phyloP scores from a whole-genome alignment of 2,113 vertebrate genomes.

The Ifrita kowaldi region DNA sequence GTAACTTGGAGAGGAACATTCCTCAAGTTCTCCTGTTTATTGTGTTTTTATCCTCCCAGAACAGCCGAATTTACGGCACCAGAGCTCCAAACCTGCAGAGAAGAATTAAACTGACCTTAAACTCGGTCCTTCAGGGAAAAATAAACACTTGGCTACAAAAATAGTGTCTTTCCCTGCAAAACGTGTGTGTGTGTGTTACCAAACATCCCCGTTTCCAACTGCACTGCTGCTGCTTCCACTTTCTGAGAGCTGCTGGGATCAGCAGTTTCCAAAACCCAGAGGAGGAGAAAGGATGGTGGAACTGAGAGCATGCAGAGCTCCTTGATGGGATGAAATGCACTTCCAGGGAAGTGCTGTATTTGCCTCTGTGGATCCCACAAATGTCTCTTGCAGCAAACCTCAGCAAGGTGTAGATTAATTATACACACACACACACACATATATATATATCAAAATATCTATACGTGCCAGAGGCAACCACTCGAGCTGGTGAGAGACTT shows the following conservation, averaged over 20 bases:
- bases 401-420: background rate
- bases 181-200: rapidly evolving
- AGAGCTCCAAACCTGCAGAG: background rate
- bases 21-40: background rate
- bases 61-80: background rate
- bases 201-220: background rate
- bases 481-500: background rate
- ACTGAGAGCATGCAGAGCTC: rapidly evolving
- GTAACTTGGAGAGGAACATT: background rate
- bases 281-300: background rate
- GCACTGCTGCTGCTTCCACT: background rate
- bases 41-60: background rate
- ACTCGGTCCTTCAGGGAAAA: background rate
- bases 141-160: background rate
- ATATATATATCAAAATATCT: rapidly evolving
- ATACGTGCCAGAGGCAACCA: background rate
- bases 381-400: background rate
- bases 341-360: background rate
- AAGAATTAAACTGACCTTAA: background rate
- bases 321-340: background rate
- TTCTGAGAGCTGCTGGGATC: background rate
- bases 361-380: background rate
- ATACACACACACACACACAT: rapidly evolving
- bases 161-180: background rate
- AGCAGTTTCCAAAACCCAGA: rapidly evolving